Evolutionary conservation across 92 coral and sea anemone species (phyloP), one percentile per base, ranked within the genome.

Genomic region (Zoanthus sociatus): DNA sequence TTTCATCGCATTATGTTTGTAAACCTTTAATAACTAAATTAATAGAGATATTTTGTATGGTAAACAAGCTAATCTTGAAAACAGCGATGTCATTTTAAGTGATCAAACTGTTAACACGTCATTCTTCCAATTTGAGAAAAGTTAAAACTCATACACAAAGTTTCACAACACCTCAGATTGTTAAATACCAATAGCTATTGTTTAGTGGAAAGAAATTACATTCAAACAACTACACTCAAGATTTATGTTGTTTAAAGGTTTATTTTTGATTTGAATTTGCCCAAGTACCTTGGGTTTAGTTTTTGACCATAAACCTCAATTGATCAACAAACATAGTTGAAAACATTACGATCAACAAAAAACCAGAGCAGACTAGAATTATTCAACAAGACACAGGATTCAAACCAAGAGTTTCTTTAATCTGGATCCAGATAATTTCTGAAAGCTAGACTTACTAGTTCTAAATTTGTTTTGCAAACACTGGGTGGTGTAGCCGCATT

Each of bases 161-260:
- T 20, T 32, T 14, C 33, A 12, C 45, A 26, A 69, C 3, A 30
- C 46, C 15, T 10, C 11, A 12, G 10, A 9, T 67, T 20, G 18
- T 66, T 69, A 69, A 69, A 60, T 8, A 67, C 37, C 70, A 79
- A 31, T 60, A 79, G 61, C 44, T 79, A 79, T 15, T 8, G 54
- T 7, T 9, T 26, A 69, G 16, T 69, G 13, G 10, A 26, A 32
- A 69, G 42, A 69, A 69, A 26, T 68, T 69, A 6, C 6, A 30
- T 68, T 4, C 11, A 10, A 3, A 1, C 30, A 21, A 7, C 9
- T 68, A 68, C 44, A 68, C 10, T 12, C 12, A 9, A 26, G 15
- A 20, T 21, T 6, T 6, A 66, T 66, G 37, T 7, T 7, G 33
- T 66, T 66, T 20, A 5, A 10, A 3, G 9, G 8, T 69, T 69